Evolutionary conservation across 2,888 invertebrate species (phyloP), one percentile per base, ranked within the genome.

Genomic region (Acleris cristana): DNA sequence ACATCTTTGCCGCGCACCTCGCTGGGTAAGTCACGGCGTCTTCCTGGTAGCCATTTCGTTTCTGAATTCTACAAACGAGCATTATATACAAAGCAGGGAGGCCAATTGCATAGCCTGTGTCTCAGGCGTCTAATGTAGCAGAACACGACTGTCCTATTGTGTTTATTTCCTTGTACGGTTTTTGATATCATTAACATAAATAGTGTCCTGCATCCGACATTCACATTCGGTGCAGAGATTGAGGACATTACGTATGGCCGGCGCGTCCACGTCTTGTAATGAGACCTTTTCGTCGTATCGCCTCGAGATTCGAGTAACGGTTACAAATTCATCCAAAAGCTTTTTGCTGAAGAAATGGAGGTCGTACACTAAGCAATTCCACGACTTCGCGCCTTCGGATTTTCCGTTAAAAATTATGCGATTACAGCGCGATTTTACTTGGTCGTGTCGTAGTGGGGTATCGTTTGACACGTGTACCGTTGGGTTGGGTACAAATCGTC

Each of bases 81-180:
- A 88, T 89, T 90, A 89, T 89, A 88, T 88, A 89, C 89, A 89
- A 89, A 90, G 84, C 84, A 87, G 87, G 84, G 85, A 84, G 82
- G 83, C 84, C 89, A 89, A 89, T 87, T 87, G 87, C 85, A 85
- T 79, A 78, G 84, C 79, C 84, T 79, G 81, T 82, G 84, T 85
- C 87, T 84, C 81, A 81, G 83, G 84, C 87, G 85, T 88, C 88
- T 88, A 88, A 88, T 87, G 86, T 84, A 86, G 83, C 84, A 80
- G 88, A 89, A 89, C 88, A 87, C 86, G 86, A 89, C 88, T 88
- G 90, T 88, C 89, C 88, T 88, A 90, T 89, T 89, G 90, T 89
- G 89, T 89, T 89, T 88, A 88, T 89, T 88, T 89, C 89, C 89
- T 89, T 88, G 84, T 87, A 87, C 79, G 88, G 88, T 85, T 88